A percentile compares a stretch with the other conserved stretches of the same genome.
These are phyloP conservation scores for Oriolus oriolus DNA, from an alignment of 2,113 vertebrate genomes.

Conservation along the genomic window DNA sequence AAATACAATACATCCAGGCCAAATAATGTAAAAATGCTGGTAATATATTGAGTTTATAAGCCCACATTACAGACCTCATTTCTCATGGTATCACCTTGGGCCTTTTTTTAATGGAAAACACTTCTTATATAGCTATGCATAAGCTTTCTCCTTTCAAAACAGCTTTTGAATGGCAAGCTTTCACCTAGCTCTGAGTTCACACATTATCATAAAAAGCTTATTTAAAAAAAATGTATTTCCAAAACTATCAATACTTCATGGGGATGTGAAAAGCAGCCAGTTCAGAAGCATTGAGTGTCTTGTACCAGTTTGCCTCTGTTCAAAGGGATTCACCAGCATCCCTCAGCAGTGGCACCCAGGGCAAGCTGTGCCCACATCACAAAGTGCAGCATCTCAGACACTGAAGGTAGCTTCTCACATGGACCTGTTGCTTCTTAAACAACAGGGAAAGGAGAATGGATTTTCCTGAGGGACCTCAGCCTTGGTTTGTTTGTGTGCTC, in stretches of 20 bases:
- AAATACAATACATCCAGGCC: background rate
- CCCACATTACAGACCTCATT: background rate
- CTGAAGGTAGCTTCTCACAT: background rate
- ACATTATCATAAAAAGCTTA: background rate
- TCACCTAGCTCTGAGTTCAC: background rate
- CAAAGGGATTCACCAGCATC: background rate
- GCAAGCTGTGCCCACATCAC: background rate
- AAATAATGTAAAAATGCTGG: background rate
- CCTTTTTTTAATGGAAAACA: background rate
- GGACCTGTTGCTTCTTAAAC: background rate
- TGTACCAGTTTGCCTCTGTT: background rate
- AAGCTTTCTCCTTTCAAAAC: background rate
- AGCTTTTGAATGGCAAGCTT: background rate
- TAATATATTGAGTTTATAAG: background rate
- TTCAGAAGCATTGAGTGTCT: background rate
- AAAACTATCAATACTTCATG: background rate
- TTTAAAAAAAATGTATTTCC: background rate
- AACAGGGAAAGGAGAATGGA: background rate
- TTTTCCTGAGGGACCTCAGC: background rate
- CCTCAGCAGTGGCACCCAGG: background rate
- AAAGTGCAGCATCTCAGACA: background rate
- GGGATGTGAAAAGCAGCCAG: background rate
- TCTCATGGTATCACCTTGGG: background rate
- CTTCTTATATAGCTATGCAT: background rate
- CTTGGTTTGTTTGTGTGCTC: background rate